These are phyloP conservation scores for Nicator chloris DNA, from an alignment of 2,113 vertebrate genomes.

Conservation along the genomic window DNA sequence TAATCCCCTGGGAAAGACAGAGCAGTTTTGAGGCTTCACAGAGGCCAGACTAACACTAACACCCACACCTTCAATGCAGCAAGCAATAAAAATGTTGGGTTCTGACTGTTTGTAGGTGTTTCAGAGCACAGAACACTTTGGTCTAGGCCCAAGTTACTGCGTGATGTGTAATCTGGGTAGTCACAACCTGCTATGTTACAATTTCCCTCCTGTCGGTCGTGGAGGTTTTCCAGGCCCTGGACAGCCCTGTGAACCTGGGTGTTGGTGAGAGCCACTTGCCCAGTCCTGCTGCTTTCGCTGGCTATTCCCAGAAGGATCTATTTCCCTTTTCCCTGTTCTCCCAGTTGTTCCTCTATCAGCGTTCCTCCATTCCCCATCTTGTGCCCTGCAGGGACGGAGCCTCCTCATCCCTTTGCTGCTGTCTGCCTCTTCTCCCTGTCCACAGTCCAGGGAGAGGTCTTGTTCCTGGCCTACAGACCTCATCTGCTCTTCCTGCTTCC, in stretches of 20 bases:
- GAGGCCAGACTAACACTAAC: neutral
- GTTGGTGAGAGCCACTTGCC: neutral
- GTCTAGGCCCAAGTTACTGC: neutral
- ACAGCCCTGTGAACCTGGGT: neutral
- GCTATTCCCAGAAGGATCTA: accelerated
- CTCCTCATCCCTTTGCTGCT: neutral
- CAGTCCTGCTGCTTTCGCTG: neutral
- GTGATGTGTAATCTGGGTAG: neutral
- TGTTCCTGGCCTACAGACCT: neutral
- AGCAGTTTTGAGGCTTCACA: neutral
- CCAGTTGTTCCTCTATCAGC: accelerated
- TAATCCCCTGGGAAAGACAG: neutral
- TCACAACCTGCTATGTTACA: accelerated
- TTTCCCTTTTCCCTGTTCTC: neutral
- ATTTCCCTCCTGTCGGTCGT: neutral
- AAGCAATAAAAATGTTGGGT: neutral
- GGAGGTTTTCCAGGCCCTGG: neutral
- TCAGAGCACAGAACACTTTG: neutral
- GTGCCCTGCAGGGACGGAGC: neutral
- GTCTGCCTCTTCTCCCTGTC: neutral
- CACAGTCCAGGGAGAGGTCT: neutral
- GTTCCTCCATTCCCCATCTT: neutral
- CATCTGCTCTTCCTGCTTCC: neutral
- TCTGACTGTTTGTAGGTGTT: neutral
- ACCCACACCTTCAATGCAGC: neutral